Conservation (phyloP, 2,113 vertebrate genomes). For the Myotis davidii region DNA sequence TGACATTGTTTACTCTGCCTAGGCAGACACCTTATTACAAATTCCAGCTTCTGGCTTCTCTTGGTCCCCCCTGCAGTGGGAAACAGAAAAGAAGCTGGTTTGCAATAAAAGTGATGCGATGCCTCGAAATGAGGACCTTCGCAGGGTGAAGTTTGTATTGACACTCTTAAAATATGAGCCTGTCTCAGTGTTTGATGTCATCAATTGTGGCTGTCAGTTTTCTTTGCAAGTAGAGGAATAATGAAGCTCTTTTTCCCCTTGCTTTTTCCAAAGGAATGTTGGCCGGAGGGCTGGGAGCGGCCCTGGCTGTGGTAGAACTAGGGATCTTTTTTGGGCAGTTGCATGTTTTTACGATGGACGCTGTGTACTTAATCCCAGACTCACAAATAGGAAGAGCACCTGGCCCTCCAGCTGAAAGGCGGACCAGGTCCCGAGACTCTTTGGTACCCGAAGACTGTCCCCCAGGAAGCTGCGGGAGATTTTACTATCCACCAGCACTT, state of each 20-base stretch:
- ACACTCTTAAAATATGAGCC: conserved; percentile 59
- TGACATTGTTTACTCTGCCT: not conserved
- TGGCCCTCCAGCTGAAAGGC: not conserved
- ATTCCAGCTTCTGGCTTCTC: not conserved
- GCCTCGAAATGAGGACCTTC: conserved; percentile 44
- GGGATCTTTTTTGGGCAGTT: not conserved
- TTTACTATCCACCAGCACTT: not conserved
- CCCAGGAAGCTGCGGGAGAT: not conserved
- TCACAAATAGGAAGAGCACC: not conserved
- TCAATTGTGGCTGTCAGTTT: conserved; percentile 67
- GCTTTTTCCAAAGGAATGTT: conserved; percentile 28
- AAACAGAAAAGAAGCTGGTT: conserved; percentile 18
- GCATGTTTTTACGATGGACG: not conserved
- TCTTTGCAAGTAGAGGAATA: conserved; percentile 50
- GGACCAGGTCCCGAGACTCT: not conserved
- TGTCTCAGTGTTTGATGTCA: conserved; percentile 67
- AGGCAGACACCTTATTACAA: not conserved
- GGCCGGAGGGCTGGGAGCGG: not conserved
- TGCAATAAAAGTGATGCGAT: conserved; percentile 28
- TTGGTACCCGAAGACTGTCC: not conserved
- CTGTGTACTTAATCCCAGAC: not conserved
- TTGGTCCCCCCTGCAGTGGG: not conserved
- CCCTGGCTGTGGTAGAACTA: not conserved
- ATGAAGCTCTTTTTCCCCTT: conserved; percentile 13
- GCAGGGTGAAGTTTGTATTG: conserved; percentile 30